Conservation (phyloP, 2,797 vertebrate genomes). For the Leptatherina wallacei region DNA sequence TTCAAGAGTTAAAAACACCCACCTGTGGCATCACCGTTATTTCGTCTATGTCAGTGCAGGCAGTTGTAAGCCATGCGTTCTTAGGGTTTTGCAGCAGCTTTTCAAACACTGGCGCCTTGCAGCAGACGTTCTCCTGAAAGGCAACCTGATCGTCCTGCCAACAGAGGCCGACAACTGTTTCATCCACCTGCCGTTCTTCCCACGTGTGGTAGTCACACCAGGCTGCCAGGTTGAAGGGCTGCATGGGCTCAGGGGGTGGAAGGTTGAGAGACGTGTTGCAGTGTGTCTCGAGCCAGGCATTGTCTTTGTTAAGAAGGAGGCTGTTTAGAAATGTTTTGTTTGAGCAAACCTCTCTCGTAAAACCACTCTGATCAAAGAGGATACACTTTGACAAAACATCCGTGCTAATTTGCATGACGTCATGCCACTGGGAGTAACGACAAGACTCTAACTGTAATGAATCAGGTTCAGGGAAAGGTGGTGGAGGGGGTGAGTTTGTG, state of each 20-base stretch:
- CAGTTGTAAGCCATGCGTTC: slow-evolving; percentile 79
- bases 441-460: slow-evolving; percentile 57
- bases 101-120: slow-evolving; percentile 65
- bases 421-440: slow-evolving; percentile 78
- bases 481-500: slow-evolving; percentile 24
- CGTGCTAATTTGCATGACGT: slow-evolving; percentile 46
- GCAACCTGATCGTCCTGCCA: slow-evolving; percentile 76
- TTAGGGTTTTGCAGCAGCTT: slow-evolving; percentile 66
- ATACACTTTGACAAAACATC: slow-evolving; percentile 75
- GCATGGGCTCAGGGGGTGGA: slow-evolving; percentile 5
- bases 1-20: slow-evolving; percentile 28
- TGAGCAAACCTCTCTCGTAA: slow-evolving; percentile 71
- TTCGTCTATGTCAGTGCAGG: slow-evolving; percentile 65
- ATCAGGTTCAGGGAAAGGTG: neutral
- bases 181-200: slow-evolving; percentile 69
- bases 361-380: slow-evolving; percentile 69
- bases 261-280: slow-evolving; percentile 58
- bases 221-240: slow-evolving; percentile 31
- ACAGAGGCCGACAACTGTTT: slow-evolving; percentile 80
- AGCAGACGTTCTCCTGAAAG: slow-evolving; percentile 83
- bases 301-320: slow-evolving; percentile 60
- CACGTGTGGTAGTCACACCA: slow-evolving; percentile 82
- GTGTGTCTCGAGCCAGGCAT: slow-evolving; percentile 72
- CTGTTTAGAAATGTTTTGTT: slow-evolving; percentile 72
- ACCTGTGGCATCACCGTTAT: slow-evolving; percentile 60